These are phyloP conservation scores for Eptesicus fuscus DNA, from an alignment of 2,113 vertebrate genomes.

Conservation along the genomic window DNA sequence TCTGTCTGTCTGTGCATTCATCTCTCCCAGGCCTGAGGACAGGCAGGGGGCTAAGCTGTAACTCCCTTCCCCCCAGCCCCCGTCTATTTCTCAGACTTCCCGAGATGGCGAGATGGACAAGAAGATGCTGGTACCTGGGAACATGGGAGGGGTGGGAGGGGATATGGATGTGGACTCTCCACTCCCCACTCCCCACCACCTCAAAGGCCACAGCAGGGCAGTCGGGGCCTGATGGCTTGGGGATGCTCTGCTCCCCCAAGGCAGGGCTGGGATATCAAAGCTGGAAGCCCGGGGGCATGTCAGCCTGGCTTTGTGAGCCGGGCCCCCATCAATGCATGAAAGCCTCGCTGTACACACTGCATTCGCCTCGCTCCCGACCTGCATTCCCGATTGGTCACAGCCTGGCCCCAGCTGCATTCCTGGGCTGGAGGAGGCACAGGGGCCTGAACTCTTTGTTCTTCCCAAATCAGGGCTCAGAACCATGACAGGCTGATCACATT, in stretches of 20 bases:
- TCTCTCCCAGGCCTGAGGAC: background rate
- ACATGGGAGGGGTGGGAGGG: background rate
- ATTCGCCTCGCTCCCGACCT: conserved; percentile 68
- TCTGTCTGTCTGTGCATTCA: background rate
- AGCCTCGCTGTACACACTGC: conserved; percentile 64
- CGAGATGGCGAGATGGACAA: background rate
- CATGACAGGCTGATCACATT: conserved; percentile 76
- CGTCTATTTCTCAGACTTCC: background rate
- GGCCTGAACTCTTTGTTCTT: conserved; percentile 73
- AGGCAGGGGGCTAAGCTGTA: background rate
- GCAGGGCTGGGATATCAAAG: conserved; percentile 71
- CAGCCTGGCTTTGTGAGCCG: conserved; percentile 51
- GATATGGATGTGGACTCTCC: background rate
- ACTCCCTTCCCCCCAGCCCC: no score
- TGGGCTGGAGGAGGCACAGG: conserved; percentile 61
- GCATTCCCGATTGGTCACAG: conserved; percentile 77
- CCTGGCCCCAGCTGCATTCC: conserved; percentile 76
- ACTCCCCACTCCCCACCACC: background rate
- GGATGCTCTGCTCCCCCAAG: background rate
- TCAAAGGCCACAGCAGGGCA: conserved; percentile 37
- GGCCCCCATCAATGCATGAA: conserved; percentile 66
- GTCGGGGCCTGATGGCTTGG: conserved; percentile 17
- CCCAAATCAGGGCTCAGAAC: conserved; percentile 70
- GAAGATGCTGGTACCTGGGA: background rate
- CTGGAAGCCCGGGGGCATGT: conserved; percentile 51